Evolutionary conservation across 2,888 invertebrate species (phyloP).

Genomic region (Xestia sexstrigata): DNA sequence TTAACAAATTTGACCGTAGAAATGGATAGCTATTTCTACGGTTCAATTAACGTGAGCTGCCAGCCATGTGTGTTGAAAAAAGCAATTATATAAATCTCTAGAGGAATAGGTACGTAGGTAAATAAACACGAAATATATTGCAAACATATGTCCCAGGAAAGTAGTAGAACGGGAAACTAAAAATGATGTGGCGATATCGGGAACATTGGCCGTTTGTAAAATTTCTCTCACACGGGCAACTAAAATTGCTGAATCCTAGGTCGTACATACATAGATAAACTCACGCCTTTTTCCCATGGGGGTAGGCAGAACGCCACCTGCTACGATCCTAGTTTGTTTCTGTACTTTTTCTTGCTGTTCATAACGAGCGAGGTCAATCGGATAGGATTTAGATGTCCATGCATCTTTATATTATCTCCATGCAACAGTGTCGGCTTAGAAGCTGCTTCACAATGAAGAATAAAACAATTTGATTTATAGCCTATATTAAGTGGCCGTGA

Average conservation of each 20-base stretch:
- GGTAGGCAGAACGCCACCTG: no score
- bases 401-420: neutral
- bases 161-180: constrained; percentile 32
- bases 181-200: constrained; percentile 21
- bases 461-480: constrained; percentile 47
- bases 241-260: neutral
- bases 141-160: constrained; percentile 33
- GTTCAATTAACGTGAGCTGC: constrained; percentile 43
- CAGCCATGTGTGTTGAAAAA: constrained; percentile 31
- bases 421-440: constrained; percentile 28
- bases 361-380: no score
- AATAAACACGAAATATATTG: constrained; percentile 37
- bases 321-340: no score
- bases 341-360: no score
- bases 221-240: neutral
- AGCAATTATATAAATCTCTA: constrained; percentile 55
- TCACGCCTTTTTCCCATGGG: no score
- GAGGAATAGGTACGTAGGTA: constrained; percentile 36
- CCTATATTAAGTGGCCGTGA: constrained; percentile 18
- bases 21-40: constrained; percentile 31
- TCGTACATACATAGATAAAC: no score
- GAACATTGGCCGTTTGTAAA: neutral
- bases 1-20: constrained; percentile 20
- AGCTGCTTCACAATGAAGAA: constrained; percentile 39
- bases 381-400: no score